These are phyloP conservation scores for Drosophila kambysellisi DNA, from an alignment of 2,888 invertebrate genomes.

Conservation along the genomic window DNA sequence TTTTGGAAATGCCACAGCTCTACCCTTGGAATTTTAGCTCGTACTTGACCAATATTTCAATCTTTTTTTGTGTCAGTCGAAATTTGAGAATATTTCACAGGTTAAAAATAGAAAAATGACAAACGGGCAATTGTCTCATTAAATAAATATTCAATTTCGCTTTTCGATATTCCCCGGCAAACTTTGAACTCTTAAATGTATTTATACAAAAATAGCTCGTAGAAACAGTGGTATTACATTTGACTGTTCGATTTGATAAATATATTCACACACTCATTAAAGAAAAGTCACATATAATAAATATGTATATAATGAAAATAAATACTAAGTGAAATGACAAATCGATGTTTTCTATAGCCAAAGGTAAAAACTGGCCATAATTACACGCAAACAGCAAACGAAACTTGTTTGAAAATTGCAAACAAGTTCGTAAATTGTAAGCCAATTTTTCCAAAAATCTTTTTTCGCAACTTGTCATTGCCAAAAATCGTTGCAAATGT, in stretches of 20 bases:
- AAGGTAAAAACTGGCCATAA: slow-evolving; percentile 34
- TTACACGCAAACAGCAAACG: slow-evolving; percentile 46
- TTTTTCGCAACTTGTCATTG: slow-evolving; percentile 73
- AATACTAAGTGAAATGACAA: background rate
- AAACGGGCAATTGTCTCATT: slow-evolving; percentile 29
- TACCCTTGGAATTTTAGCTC: slow-evolving; percentile 39
- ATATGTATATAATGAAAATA: slow-evolving; percentile 1
- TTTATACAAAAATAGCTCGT: background rate
- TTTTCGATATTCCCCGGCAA: background rate
- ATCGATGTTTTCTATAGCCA: slow-evolving; percentile 30
- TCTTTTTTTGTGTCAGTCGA: slow-evolving; percentile 9
- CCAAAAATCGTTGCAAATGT: slow-evolving; percentile 77
- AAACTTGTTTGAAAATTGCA: slow-evolving; percentile 60
- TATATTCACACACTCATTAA: slow-evolving; percentile 28
- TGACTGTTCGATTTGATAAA: background rate
- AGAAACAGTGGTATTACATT: background rate
- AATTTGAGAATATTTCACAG: slow-evolving; percentile 38
- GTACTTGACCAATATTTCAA: slow-evolving; percentile 26
- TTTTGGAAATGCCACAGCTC: slow-evolving; percentile 23
- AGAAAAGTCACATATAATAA: background rate
- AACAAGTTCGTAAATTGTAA: slow-evolving; percentile 73
- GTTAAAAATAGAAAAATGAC: slow-evolving; percentile 29
- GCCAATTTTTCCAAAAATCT: slow-evolving; percentile 64
- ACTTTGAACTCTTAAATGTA: background rate
- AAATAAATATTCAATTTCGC: slow-evolving; percentile 26